These are phyloP conservation scores for Ictalurus punctatus DNA, from an alignment of 2,113 vertebrate genomes.

Conservation along the genomic window DNA sequence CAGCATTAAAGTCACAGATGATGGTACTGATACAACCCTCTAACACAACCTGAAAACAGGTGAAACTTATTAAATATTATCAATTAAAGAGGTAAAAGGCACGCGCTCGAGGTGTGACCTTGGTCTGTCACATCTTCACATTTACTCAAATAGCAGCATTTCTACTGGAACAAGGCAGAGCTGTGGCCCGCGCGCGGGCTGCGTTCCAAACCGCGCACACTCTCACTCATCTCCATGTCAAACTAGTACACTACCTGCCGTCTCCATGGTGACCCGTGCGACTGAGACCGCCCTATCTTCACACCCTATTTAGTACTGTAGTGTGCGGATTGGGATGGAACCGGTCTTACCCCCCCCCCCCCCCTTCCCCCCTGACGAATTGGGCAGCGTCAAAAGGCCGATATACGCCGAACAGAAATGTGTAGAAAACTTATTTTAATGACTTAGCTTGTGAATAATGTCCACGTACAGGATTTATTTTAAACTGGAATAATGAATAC, in stretches of 20 bases:
- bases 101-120: slow-evolving; percentile 24
- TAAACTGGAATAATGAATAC: background rate
- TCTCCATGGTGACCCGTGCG: background rate
- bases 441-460: background rate
- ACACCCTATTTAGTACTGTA: background rate
- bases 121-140: slow-evolving; percentile 8
- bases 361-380: background rate
- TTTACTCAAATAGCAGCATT: background rate
- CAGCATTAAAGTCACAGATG: too few species aligned
- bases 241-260: slow-evolving; percentile 8
- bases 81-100: background rate
- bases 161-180: slow-evolving; percentile 58
- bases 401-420: background rate
- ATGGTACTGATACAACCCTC: too few species aligned
- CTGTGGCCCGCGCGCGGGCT: background rate
- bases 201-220: slow-evolving; percentile 19
- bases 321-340: slow-evolving; percentile 11
- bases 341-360: background rate
- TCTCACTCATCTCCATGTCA: background rate
- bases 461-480: background rate
- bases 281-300: background rate
- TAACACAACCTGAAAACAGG: too few species aligned
- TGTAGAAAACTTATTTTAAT: background rate
- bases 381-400: slow-evolving; percentile 21
- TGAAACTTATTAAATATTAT: too few species aligned